Conservation (phyloP, 2,797 vertebrate species). For the Capromys pilorides region DNA sequence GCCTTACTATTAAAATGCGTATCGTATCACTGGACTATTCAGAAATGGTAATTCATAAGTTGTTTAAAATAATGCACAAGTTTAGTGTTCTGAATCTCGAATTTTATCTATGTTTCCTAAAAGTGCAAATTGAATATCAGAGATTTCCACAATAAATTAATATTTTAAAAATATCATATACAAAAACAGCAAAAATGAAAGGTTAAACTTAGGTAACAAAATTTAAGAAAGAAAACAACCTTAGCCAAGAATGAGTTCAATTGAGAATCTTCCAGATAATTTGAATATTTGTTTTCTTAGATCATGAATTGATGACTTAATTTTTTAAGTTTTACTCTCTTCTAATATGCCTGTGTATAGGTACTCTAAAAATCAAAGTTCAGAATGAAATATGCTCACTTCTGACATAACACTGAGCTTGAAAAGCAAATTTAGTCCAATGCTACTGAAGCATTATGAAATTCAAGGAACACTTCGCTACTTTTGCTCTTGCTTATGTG, state of each 20-base stretch:
- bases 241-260: neutral
- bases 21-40: neutral
- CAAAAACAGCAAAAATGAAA: neutral
- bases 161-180: constrained; percentile 36
- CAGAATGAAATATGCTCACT: neutral
- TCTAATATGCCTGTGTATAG: neutral
- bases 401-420: neutral
- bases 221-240: neutral
- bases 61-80: neutral
- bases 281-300: neutral
- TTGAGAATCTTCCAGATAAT: neutral
- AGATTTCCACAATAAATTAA: neutral
- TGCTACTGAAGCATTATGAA: neutral
- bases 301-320: neutral
- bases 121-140: neutral
- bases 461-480: neutral
- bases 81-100: neutral
- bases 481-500: neutral
- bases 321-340: neutral
- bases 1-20: neutral
- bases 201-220: neutral
- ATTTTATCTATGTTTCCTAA: neutral
- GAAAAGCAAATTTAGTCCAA: neutral
- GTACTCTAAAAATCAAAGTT: neutral
- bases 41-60: neutral